Evolutionary conservation across 2,797 vertebrate genomes (phyloP).

Genomic region (Ctenosaura bakeri): DNA sequence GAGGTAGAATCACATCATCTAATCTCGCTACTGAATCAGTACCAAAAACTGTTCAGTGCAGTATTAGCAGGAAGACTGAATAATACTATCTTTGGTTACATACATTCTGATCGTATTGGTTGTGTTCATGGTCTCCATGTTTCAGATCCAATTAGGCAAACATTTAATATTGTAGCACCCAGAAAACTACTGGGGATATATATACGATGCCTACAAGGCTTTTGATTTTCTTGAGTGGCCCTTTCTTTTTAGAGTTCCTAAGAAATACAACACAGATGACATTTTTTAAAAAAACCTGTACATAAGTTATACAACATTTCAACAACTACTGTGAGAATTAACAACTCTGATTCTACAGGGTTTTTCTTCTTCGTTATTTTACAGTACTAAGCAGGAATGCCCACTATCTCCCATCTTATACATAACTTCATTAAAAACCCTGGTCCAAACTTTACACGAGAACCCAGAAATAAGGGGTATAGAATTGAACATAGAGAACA

Average conservation of each 20-base stretch:
- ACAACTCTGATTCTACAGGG: no score
- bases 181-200: background rate
- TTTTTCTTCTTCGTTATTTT: no score
- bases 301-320: no score
- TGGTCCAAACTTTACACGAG: no score
- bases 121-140: background rate
- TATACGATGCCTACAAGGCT: background rate
- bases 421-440: no score
- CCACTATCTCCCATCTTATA: no score
- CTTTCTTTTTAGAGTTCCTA: background rate
- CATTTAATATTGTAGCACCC: background rate
- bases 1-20: background rate
- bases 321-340: no score
- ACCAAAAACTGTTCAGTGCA: background rate
- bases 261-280: background rate
- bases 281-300: background rate
- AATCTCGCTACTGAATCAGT: background rate
- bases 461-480: no score
- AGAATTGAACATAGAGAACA: no score
- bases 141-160: background rate
- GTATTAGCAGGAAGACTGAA: background rate
- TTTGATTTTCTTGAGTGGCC: background rate
- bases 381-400: no score
- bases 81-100: background rate
- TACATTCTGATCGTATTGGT: background rate